Conservation (phyloP, 2,797 vertebrate genomes). For the Spondyliosoma cantharus region DNA sequence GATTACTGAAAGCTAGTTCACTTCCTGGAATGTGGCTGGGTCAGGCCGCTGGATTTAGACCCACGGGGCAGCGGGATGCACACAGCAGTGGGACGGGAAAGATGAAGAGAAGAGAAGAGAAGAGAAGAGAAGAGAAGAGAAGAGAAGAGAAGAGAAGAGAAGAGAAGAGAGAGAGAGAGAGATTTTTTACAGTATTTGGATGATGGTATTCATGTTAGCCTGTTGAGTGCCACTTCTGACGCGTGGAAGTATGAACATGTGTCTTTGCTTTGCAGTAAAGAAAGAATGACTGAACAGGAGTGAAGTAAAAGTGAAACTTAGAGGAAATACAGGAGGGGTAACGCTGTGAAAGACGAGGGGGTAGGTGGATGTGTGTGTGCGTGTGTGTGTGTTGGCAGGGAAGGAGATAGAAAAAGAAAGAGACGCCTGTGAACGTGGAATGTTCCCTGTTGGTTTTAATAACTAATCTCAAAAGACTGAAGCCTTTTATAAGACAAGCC, state of each 20-base stretch:
- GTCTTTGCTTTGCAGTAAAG: constrained; percentile 2
- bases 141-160: too few relatives aligned
- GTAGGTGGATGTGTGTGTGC: background rate
- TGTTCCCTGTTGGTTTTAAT: constrained; percentile 64
- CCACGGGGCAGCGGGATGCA: constrained; percentile 6
- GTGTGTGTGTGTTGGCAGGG: constrained; percentile 29
- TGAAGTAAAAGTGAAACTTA: background rate
- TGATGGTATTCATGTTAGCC: background rate
- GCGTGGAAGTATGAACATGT: constrained; percentile 12
- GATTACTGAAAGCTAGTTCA: constrained; percentile 50
- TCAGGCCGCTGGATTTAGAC: constrained; percentile 23
- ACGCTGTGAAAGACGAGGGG: constrained; percentile 3
- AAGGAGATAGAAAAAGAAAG: constrained; percentile 31
- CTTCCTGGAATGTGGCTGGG: constrained; percentile 61
- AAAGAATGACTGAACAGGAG: constrained; percentile 1
- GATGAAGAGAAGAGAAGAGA: background rate
- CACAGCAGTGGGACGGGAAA: constrained; percentile 2
- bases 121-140: too few relatives aligned
- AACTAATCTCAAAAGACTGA: constrained; percentile 52
- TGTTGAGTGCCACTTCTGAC: constrained; percentile 12
- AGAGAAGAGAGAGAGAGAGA: too few relatives aligned
- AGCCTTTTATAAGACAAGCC: constrained; percentile 51
- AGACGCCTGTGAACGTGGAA: constrained; percentile 51
- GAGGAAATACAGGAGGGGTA: constrained; percentile 20
- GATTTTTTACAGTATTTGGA: constrained; percentile 12